phyloP scores from a whole-genome alignment of 1,140 invertebrate species.

The Drosophila setifemur region DNA sequence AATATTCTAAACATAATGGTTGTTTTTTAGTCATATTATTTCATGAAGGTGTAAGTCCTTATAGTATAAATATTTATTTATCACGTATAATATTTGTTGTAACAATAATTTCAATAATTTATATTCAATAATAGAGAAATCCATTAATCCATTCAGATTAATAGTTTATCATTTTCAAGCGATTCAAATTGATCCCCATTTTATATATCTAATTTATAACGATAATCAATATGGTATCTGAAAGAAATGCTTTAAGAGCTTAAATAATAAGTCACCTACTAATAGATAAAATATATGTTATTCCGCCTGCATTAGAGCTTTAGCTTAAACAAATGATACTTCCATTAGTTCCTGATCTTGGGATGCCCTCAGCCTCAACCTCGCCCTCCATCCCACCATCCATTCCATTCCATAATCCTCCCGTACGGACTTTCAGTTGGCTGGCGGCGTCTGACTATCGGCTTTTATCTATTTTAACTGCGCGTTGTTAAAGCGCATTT shows the following conservation, averaged over 20 bases:
- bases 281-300: conserved; percentile 42
- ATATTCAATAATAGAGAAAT: too few species aligned
- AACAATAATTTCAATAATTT: too few species aligned
- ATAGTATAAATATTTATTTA: too few species aligned
- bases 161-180: too few species aligned
- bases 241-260: neutral
- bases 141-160: too few species aligned
- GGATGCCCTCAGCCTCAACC: neutral
- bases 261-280: conserved; percentile 6
- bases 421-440: neutral
- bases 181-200: too few species aligned
- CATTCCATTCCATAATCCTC: neutral
- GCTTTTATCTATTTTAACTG: conserved; percentile 82
- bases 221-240: neutral
- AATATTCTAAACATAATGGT: too few species aligned
- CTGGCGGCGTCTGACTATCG: conserved; percentile 70
- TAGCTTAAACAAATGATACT: conserved; percentile 32
- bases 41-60: too few species aligned
- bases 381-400: neutral
- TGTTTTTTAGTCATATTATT: too few species aligned
- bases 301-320: conserved; percentile 21
- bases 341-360: neutral
- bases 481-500: conserved; percentile 81
- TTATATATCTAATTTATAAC: neutral
- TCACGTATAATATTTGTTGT: too few species aligned